A percentile compares a stretch with the other conserved stretches of the same genome.
These are phyloP conservation scores for Polia nebulosa DNA, from an alignment of 2,888 invertebrate species.

Conservation along the genomic window DNA sequence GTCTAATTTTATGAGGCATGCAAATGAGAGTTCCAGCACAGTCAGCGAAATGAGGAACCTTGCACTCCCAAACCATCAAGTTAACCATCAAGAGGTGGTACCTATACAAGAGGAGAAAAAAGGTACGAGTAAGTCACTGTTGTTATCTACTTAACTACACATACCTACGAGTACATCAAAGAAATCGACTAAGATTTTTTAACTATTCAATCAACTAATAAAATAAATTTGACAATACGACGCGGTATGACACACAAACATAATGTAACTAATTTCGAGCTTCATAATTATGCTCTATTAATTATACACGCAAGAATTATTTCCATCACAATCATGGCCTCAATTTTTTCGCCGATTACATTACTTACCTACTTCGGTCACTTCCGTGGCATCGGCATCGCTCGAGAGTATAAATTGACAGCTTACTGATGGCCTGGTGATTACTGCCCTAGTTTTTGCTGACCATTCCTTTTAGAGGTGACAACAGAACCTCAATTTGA, in stretches of 20 bases:
- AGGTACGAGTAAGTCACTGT: too few relatives aligned
- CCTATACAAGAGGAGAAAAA: too few relatives aligned
- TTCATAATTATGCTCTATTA: constrained; percentile 13
- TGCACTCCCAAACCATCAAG: background rate
- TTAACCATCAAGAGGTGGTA: too few relatives aligned
- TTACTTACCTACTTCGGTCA: constrained; percentile 22
- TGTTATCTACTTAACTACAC: too few relatives aligned
- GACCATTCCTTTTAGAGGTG: constrained; percentile 26
- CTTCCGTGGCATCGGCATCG: constrained; percentile 17
- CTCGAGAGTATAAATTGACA: constrained; percentile 30
- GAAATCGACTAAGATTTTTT: too few relatives aligned
- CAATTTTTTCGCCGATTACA: constrained; percentile 18
- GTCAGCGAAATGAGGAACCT: background rate
- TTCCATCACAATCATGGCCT: constrained; percentile 7
- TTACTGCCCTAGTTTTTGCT: constrained; percentile 40
- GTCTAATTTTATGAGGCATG: background rate
- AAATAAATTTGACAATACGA: too few relatives aligned
- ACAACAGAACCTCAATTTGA: constrained; percentile 36
- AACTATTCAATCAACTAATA: too few relatives aligned
- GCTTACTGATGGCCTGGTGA: constrained; percentile 25
- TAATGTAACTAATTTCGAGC: background rate
- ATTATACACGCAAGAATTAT: constrained; percentile 9
- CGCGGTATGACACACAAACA: background rate
- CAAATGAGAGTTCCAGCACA: background rate
- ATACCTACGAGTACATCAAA: too few relatives aligned